These are phyloP conservation scores for Chalcis sispes DNA, from an alignment of 2,888 invertebrate genomes.

Conservation along the genomic window DNA sequence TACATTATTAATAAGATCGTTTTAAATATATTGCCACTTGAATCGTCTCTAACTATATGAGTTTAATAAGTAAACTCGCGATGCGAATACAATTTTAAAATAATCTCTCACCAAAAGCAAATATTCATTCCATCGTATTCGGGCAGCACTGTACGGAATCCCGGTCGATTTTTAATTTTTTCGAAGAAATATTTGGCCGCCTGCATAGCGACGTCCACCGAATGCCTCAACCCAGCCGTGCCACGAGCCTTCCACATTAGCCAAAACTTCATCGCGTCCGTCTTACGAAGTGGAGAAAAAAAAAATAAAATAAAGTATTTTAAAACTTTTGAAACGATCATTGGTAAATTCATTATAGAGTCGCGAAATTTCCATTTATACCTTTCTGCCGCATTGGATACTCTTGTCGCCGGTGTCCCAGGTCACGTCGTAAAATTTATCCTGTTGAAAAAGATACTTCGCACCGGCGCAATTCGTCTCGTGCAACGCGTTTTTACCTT, in stretches of 20 bases:
- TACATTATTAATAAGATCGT: no score
- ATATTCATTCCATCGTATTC: constrained; percentile 87
- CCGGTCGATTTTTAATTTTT: constrained; percentile 77
- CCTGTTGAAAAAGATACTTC: constrained; percentile 88
- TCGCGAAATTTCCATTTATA: constrained; percentile 60
- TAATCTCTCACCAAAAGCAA: constrained; percentile 91
- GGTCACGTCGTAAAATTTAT: constrained; percentile 88
- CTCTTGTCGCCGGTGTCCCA: constrained; percentile 93
- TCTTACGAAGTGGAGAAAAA: constrained; percentile 70
- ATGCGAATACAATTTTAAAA: not conserved
- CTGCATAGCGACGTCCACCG: constrained; percentile 83
- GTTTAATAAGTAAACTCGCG: no score
- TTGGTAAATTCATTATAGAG: not conserved
- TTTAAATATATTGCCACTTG: no score
- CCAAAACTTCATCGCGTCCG: constrained; percentile 95
- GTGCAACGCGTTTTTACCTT: constrained; percentile 80
- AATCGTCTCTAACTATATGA: no score
- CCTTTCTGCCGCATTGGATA: constrained; percentile 94
- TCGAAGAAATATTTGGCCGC: constrained; percentile 79
- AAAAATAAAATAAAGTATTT: not conserved
- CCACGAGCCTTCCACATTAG: constrained; percentile 92
- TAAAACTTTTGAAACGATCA: not conserved
- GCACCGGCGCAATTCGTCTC: constrained; percentile 85
- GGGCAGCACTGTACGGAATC: constrained; percentile 82
- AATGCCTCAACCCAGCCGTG: constrained; percentile 78